phyloP scores from a whole-genome alignment of 2,888 invertebrate species.

The Zonitis immaculata region DNA sequence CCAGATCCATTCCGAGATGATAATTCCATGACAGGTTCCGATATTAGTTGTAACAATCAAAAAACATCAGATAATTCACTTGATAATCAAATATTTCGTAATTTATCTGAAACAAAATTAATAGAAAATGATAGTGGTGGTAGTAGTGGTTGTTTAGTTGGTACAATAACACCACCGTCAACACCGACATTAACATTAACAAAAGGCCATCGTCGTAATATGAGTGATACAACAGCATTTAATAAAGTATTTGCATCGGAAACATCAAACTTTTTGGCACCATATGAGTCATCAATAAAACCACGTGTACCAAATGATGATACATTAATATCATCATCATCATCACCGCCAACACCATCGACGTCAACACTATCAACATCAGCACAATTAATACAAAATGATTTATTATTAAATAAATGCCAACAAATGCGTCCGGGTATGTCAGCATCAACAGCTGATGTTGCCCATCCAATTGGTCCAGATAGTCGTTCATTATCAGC shows the following conservation, averaged over 20 bases:
- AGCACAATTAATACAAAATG: too few relatives aligned
- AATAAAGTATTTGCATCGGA: conserved; percentile 71
- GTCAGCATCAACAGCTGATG: conserved; percentile 46
- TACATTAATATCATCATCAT: conserved; percentile 49
- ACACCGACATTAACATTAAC: conserved; percentile 45
- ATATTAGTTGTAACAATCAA: conserved; percentile 58
- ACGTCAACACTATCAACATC: too few relatives aligned
- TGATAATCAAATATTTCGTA: conserved; percentile 33
- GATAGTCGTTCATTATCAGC: conserved; percentile 49
- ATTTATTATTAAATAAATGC: conserved; percentile 19
- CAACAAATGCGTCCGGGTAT: conserved; percentile 40
- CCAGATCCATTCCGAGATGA: conserved; percentile 68
- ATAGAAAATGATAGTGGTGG: neutral
- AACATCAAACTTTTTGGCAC: conserved; percentile 69
- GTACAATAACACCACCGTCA: conserved; percentile 40
- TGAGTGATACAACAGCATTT: conserved; percentile 79
- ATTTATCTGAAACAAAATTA: neutral
- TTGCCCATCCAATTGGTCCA: conserved; percentile 37
- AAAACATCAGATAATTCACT: conserved; percentile 18
- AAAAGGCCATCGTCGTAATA: conserved; percentile 69
- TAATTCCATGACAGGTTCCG: conserved; percentile 27
- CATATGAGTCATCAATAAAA: conserved; percentile 65
- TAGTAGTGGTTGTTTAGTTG: conserved; percentile 36
- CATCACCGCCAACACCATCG: conserved; percentile 40
- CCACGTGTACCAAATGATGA: conserved; percentile 47